These are phyloP conservation scores for Colostygia pectinataria DNA, from an alignment of 2,888 invertebrate genomes.

Conservation along the genomic window DNA sequence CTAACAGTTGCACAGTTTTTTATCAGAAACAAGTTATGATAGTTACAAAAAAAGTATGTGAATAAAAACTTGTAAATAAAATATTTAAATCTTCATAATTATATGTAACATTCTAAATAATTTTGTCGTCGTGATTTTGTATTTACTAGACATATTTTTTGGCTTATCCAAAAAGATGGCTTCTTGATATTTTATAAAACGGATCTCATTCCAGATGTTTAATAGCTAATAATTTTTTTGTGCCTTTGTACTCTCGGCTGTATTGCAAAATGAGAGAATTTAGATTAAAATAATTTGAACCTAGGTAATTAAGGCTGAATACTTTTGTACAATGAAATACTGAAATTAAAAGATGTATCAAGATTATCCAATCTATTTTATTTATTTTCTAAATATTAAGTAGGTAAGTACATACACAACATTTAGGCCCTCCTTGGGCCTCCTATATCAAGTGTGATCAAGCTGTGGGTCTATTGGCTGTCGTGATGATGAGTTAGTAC, in stretches of 20 bases:
- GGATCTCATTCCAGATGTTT: constrained; percentile 69
- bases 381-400: too few relatives aligned
- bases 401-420: too few relatives aligned
- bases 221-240: constrained; percentile 26
- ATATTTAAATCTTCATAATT: constrained; percentile 20
- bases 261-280: constrained; percentile 5
- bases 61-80: constrained; percentile 19
- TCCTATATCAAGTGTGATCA: too few relatives aligned
- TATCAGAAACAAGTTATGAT: constrained; percentile 2
- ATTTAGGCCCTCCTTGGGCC: too few relatives aligned
- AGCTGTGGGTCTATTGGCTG: too few relatives aligned
- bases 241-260: constrained; percentile 12
- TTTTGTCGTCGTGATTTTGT: too few relatives aligned
- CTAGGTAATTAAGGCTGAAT: constrained; percentile 25
- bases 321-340: constrained; percentile 27
- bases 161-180: constrained; percentile 36
- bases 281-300: constrained; percentile 10
- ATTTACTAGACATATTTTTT: constrained; percentile 2
- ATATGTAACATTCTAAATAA: too few relatives aligned
- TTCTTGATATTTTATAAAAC: constrained; percentile 38
- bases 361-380: constrained; percentile 9
- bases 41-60: constrained; percentile 3
- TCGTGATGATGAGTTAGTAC: too few relatives aligned
- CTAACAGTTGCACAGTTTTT: constrained; percentile 9
- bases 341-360: constrained; percentile 26